Conservation (phyloP, 2,113 vertebrate species). For the Rhagologus leucostigma region DNA sequence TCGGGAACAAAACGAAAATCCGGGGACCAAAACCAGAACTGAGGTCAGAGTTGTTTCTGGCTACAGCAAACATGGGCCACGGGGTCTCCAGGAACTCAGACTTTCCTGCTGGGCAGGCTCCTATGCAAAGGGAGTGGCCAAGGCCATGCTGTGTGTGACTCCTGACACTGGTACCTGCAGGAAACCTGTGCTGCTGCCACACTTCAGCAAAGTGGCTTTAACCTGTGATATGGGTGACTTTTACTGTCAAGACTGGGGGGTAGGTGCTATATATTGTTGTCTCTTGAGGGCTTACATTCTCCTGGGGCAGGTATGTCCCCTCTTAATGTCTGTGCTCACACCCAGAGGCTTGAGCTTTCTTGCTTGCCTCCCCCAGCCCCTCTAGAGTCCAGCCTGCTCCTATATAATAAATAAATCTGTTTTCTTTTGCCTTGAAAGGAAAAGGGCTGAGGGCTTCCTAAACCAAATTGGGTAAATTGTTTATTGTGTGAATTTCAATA, state of each 20-base stretch:
- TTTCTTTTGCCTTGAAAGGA: constrained; percentile 39
- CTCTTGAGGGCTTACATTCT: not conserved
- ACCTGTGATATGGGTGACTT: not conserved
- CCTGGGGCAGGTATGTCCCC: too few relatives aligned
- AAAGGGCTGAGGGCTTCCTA: constrained; percentile 55
- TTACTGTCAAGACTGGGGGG: not conserved
- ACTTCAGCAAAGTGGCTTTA: not conserved
- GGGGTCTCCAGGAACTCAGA: not conserved
- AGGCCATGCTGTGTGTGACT: not conserved
- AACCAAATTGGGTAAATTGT: constrained; percentile 49
- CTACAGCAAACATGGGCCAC: not conserved
- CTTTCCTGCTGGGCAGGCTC: not conserved
- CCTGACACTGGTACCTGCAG: not conserved
- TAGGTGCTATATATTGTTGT: not conserved
- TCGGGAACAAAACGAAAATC: accelerated
- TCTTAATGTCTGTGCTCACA: not conserved
- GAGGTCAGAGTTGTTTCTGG: not conserved
- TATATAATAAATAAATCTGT: constrained; percentile 4
- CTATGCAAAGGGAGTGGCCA: accelerated
- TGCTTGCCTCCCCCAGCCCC: accelerated
- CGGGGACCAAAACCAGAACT: not conserved
- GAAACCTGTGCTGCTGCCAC: not conserved
- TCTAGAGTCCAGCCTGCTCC: not conserved
- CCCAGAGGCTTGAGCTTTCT: not conserved
- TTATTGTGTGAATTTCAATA: constrained; percentile 71